phyloP scores from a whole-genome alignment of 2,797 vertebrate genomes.

The Phataginus tricuspis region DNA sequence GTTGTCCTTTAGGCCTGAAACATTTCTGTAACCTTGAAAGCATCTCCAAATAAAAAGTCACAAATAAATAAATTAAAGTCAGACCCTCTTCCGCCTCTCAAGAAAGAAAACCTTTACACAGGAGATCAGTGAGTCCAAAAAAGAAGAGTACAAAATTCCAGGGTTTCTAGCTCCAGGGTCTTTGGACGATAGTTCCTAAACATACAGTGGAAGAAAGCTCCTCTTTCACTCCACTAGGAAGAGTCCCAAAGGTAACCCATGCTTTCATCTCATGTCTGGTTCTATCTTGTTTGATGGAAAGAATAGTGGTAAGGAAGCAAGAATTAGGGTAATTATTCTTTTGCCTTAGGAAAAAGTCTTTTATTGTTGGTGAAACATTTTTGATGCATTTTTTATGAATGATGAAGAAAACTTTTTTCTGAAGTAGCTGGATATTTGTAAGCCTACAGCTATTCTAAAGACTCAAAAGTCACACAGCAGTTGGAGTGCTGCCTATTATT shows the following conservation, averaged over 20 bases:
- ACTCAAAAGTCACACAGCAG: neutral
- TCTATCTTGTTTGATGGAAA: conserved; percentile 45
- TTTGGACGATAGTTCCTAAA: neutral
- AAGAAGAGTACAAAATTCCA: neutral
- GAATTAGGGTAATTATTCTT: conserved; percentile 52
- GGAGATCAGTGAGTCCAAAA: neutral
- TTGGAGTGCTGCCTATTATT: neutral
- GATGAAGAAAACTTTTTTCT: conserved; percentile 55
- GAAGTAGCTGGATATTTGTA: conserved; percentile 62
- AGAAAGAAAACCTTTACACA: neutral
- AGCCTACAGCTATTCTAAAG: conserved; percentile 50
- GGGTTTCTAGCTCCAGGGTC: neutral
- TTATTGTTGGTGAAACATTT: conserved; percentile 61
- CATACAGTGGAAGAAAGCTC: neutral
- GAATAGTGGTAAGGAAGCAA: neutral
- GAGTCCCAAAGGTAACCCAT: neutral
- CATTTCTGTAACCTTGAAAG: conserved; percentile 33
- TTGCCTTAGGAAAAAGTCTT: conserved; percentile 11
- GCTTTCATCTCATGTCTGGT: neutral
- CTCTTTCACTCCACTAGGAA: neutral
- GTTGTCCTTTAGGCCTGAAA: neutral
- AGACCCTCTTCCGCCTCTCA: neutral
- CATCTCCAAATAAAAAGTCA: neutral
- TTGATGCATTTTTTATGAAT: conserved; percentile 68
- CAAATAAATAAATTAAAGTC: neutral